A percentile compares a stretch with the other conserved stretches of the same genome.
Evolutionary conservation across 2,888 invertebrate genomes (phyloP).

Genomic region (Brachycybe producta): DNA sequence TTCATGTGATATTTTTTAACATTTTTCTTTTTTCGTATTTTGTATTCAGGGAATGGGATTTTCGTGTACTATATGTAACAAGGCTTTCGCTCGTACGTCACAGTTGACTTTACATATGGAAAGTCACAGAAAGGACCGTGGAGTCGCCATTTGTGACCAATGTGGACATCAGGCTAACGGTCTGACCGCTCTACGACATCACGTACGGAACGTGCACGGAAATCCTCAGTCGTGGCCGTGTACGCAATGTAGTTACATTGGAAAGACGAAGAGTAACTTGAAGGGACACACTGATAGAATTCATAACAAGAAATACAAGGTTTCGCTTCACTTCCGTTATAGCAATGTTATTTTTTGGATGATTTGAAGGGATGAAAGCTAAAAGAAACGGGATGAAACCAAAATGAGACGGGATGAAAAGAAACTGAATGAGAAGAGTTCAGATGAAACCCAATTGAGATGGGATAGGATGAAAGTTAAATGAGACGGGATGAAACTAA

Average conservation of each 20-base stretch:
- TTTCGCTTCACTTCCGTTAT: no score
- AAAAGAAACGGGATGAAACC: no score
- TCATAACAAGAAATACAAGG: conserved; percentile 17
- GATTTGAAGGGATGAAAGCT: no score
- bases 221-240: conserved; percentile 9
- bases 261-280: conserved; percentile 14
- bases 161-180: conserved; percentile 6
- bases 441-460: no score
- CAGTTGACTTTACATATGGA: conserved; percentile 11
- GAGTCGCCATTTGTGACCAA: conserved; percentile 10
- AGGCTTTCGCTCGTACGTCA: conserved; percentile 15
- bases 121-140: conserved; percentile 4
- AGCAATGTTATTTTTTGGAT: no score
- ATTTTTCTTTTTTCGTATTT: conserved; percentile 6
- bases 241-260: conserved; percentile 14
- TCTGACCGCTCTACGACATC: conserved; percentile 12
- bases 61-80: conserved; percentile 8
- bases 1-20: background rate
- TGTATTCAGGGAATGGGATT: conserved; percentile 16
- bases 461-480: no score
- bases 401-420: no score
- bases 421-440: no score
- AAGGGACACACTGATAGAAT: conserved; percentile 13
- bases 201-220: conserved; percentile 14
- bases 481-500: no score